Conservation (phyloP, 2,113 vertebrate species). For the Eulemur macaco region DNA sequence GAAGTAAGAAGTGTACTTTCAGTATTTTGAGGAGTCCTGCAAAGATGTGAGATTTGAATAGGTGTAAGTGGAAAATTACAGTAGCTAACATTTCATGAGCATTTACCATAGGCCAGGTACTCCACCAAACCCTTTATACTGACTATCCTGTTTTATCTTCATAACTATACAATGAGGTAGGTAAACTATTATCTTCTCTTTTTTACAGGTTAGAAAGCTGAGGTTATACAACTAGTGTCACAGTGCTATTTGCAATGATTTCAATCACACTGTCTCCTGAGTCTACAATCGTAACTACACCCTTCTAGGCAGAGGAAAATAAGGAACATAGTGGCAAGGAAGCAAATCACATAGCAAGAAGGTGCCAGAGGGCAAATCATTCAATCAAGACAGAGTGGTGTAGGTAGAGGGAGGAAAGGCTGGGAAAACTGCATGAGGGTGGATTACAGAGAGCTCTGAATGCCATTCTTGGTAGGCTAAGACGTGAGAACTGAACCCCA, state of each 20-base stretch:
- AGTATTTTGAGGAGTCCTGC: background rate
- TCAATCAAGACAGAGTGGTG: background rate
- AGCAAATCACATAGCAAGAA: background rate
- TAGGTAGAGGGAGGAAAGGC: background rate
- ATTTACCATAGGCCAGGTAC: background rate
- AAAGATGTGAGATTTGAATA: background rate
- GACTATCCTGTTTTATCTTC: background rate
- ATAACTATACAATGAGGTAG: background rate
- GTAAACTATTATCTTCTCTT: background rate
- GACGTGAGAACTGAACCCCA: constrained; percentile 16
- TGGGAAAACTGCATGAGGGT: background rate
- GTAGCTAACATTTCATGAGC: background rate
- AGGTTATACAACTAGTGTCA: background rate
- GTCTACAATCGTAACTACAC: background rate
- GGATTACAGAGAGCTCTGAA: background rate
- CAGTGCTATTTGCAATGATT: background rate
- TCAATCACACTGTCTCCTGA: background rate
- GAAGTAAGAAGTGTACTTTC: background rate
- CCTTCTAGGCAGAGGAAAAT: background rate
- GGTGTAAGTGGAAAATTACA: background rate
- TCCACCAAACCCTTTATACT: background rate
- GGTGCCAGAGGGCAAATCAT: background rate
- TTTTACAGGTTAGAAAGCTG: background rate
- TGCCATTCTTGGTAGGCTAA: constrained; percentile 1
- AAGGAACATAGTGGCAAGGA: background rate